Evolutionary conservation across 2,888 invertebrate genomes (phyloP).

Genomic region (Alloscopus bannaensis): DNA sequence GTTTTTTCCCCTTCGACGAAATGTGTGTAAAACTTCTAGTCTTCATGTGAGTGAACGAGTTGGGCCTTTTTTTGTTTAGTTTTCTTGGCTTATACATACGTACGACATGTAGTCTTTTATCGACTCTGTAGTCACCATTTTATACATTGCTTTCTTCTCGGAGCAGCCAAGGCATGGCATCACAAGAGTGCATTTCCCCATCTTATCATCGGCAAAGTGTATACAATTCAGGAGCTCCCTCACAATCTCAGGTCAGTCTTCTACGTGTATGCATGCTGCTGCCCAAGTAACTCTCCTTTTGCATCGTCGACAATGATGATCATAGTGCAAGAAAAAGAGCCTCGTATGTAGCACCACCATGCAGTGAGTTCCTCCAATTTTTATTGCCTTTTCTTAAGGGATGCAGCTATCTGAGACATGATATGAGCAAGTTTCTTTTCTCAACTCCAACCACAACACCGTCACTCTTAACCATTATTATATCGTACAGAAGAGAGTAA

Average conservation of each 20-base stretch:
- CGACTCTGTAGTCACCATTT: too few relatives aligned
- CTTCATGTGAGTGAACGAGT: too few relatives aligned
- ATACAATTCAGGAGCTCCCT: slow-evolving; percentile 1
- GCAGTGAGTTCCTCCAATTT: too few relatives aligned
- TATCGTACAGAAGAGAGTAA: slow-evolving; percentile 15
- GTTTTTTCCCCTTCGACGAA: too few relatives aligned
- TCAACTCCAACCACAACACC: slow-evolving; percentile 16
- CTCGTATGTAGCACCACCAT: too few relatives aligned
- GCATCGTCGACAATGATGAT: too few relatives aligned
- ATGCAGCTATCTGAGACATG: slow-evolving; percentile 1
- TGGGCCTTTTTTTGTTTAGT: neutral
- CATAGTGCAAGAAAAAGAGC: too few relatives aligned
- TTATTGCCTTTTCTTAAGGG: slow-evolving; percentile 7
- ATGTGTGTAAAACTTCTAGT: too few relatives aligned
- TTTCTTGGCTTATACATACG: neutral
- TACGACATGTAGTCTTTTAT: too few relatives aligned
- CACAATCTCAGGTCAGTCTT: slow-evolving; percentile 33
- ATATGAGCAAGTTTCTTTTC: neutral
- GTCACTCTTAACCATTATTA: slow-evolving; percentile 13
- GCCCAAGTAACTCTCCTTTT: neutral
- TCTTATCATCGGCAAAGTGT: neutral
- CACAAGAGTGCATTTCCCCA: slow-evolving; percentile 23
- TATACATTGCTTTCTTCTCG: too few relatives aligned
- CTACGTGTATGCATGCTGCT: slow-evolving; percentile 22
- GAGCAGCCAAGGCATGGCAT: slow-evolving; percentile 18